phyloP scores from a whole-genome alignment of 2,113 vertebrate genomes.

The Neodontobutis hainanensis region DNA sequence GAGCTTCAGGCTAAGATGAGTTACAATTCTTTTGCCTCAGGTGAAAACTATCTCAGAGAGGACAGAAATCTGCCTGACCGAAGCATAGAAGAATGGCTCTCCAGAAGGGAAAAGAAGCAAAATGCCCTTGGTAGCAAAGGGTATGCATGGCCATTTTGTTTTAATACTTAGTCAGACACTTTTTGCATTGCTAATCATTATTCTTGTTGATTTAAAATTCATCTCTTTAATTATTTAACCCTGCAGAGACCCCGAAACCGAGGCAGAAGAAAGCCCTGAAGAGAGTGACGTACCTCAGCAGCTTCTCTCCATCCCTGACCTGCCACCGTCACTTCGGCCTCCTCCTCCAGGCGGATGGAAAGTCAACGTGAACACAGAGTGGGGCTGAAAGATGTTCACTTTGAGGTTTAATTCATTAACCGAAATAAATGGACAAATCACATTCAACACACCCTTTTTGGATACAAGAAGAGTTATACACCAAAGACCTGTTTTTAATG shows the following conservation, averaged over 20 bases:
- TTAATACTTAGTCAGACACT: conserved; percentile 20
- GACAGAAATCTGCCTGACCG: conserved; percentile 56
- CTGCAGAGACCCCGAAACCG: conserved; percentile 63
- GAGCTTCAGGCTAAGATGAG: background rate
- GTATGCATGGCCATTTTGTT: conserved; percentile 66
- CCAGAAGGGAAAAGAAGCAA: conserved; percentile 83
- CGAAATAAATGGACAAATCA: background rate
- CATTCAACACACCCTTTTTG: background rate
- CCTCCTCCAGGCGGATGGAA: conserved; percentile 72
- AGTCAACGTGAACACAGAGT: conserved; percentile 57
- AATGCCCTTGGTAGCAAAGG: conserved; percentile 75
- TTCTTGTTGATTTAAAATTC: conserved; percentile 36
- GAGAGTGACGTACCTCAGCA: conserved; percentile 63
- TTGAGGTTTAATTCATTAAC: conserved; percentile 1
- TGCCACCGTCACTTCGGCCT: conserved; percentile 77
- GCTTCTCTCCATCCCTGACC: conserved; percentile 75
- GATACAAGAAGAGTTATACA: background rate
- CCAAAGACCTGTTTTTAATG: background rate
- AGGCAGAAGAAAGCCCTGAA: conserved; percentile 42
- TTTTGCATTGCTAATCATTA: conserved; percentile 30
- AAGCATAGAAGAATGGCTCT: conserved; percentile 87
- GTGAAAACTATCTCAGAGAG: conserved; percentile 80
- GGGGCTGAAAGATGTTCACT: conserved; percentile 64
- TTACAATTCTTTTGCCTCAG: conserved; percentile 59
- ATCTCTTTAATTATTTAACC: conserved; percentile 43